Base-by-base conservation (phyloP, 2,113 vertebrate genomes). In the Syngnathus floridae region DNA sequence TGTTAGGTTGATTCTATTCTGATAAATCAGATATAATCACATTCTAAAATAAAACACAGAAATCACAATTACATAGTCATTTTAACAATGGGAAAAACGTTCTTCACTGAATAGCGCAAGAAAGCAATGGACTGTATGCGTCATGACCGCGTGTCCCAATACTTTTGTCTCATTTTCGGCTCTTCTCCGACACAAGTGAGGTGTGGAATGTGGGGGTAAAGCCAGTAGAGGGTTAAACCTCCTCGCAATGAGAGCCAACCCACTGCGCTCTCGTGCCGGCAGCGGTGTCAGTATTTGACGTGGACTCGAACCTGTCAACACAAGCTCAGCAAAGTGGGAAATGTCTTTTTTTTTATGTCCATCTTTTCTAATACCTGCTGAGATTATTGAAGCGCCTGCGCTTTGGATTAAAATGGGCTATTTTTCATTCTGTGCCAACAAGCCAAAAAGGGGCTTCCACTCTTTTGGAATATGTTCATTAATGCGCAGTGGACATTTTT, bases 251-350 rank as follows among this genome's bases (percentile, higher is more conserved):
- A 79, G 78, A 75, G 78, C 75, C 79, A 67, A 74, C 40, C 35
- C 62, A 70, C 67, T 69, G 66, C 62, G 74, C 75, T 77, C 77
- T 72, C 16, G 68, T 81, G 76, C 70, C 72, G 62, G 72, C 64
- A 73, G 71, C 70, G 70, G 77, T 77, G 79, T 78, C 71, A 66
- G 82, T 66, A 87, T 66, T 70, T 66, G 76, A 35, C 87, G 86
- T 81, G 83, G 83, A 78, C 86, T 84, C 31, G 85, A 92, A 90
- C 72, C 73, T 90, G 90, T 90, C 91, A 62, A 88, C 89, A 69
- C 71, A 69, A 73, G 78, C 74, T 75, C 79, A 67, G n/a, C 45
- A n/a, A 19, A 9, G 22, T 31, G 13, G 22, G 9, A 40, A 40
- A 5, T 21, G 17, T 61, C 16, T 59, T 40, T 55, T 16, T 1